Conservation (phyloP, 2,888 invertebrate genomes). For the Argyresthia goedartella region DNA sequence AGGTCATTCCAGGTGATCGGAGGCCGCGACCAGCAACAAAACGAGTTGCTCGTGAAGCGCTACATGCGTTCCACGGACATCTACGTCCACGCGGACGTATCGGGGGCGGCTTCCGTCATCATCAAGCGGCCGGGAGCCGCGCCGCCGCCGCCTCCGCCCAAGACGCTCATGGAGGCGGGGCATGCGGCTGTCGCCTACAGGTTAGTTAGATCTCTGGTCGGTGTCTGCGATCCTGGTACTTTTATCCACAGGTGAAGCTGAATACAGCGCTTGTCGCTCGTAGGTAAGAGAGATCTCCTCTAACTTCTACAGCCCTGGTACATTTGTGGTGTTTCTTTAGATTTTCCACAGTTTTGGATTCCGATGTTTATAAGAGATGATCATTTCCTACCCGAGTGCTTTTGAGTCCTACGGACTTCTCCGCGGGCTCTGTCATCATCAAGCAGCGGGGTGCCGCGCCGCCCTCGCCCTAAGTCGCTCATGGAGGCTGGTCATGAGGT, state of each 20-base stretch:
- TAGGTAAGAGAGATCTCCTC: background rate
- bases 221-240: background rate
- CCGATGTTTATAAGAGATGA: background rate
- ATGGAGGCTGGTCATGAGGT: slow-evolving; percentile 98
- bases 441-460: slow-evolving; percentile 77
- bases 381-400: no score
- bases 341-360: background rate
- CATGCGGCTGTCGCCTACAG: slow-evolving; percentile 95
- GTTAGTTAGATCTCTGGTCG: slow-evolving; percentile 23
- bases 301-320: background rate
- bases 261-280: background rate
- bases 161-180: slow-evolving; percentile 95
- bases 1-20: slow-evolving; percentile 80
- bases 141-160: slow-evolving; percentile 86
- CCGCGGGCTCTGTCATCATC: slow-evolving; percentile 89
- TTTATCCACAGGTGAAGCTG: background rate
- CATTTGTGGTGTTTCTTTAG: background rate
- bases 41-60: slow-evolving; percentile 97
- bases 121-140: slow-evolving; percentile 79
- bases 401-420: no score
- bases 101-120: slow-evolving; percentile 92
- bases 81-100: slow-evolving; percentile 97
- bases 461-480: slow-evolving; percentile 84
- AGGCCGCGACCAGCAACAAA: slow-evolving; percentile 97
- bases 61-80: slow-evolving; percentile 88